Evolutionary conservation across 2,888 invertebrate genomes (phyloP).

Genomic region (Rhingia rostrata): DNA sequence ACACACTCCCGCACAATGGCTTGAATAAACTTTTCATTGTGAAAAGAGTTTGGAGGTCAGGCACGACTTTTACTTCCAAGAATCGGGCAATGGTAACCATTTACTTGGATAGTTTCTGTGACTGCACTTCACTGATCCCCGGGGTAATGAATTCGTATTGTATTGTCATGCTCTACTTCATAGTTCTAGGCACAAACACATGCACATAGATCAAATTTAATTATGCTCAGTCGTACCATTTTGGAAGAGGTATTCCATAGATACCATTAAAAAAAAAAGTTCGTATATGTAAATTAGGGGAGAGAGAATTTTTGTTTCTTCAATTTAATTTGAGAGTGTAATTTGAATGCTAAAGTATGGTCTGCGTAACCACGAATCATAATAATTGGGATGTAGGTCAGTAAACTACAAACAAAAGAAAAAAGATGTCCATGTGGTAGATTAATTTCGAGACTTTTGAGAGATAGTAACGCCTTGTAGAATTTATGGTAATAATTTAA

Average conservation of each 20-base stretch:
- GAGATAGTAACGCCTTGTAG: background rate
- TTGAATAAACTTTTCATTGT: background rate
- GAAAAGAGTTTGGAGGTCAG: constrained; percentile 40
- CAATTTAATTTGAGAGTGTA: constrained; percentile 20
- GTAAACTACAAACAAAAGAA: background rate
- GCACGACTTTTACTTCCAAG: constrained; percentile 35
- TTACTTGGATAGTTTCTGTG: constrained; percentile 43
- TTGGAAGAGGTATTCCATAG: background rate
- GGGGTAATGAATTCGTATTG: constrained; percentile 25
- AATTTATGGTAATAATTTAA: background rate
- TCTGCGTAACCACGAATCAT: constrained; percentile 9
- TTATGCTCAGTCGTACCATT: constrained; percentile 3
- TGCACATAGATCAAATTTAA: constrained; percentile 6
- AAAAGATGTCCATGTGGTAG: constrained; percentile 1
- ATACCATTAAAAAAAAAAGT: constrained; percentile 14
- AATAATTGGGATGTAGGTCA: constrained; percentile 31
- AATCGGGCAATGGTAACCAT: constrained; percentile 56
- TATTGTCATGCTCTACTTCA: constrained; percentile 65
- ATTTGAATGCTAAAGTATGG: constrained; percentile 22
- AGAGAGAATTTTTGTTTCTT: constrained; percentile 15
- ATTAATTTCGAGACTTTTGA: background rate
- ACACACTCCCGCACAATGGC: background rate
- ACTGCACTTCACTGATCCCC: constrained; percentile 46
- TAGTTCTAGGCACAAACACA: background rate
- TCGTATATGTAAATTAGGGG: constrained; percentile 37